These are phyloP conservation scores for Gopherus flavomarginatus DNA, from an alignment of 2,113 vertebrate species.

Conservation along the genomic window DNA sequence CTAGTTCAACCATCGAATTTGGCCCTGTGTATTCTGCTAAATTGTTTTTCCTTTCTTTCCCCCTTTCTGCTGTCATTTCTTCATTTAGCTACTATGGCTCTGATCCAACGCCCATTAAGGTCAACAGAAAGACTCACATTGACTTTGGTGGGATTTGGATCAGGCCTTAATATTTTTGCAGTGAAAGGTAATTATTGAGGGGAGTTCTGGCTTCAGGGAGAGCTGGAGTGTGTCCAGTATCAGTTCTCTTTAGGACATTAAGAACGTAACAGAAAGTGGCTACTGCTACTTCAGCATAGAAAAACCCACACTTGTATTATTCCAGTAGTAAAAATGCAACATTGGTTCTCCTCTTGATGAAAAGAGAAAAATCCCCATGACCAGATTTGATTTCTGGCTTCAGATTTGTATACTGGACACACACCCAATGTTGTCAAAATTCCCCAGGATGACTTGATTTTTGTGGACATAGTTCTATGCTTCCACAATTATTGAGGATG, in stretches of 20 bases:
- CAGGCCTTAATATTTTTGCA: neutral
- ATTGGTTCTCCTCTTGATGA: neutral
- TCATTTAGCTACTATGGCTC: slow-evolving; percentile 45
- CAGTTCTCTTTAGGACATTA: slow-evolving; percentile 13
- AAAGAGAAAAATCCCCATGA: neutral
- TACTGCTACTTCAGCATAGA: slow-evolving; percentile 26
- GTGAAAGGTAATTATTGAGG: neutral
- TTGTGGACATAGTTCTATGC: neutral
- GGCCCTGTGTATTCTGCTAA: slow-evolving; percentile 37
- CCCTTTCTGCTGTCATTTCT: neutral
- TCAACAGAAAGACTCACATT: slow-evolving; percentile 14
- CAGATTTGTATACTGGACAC: neutral
- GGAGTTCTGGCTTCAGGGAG: neutral
- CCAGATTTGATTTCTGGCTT: neutral
- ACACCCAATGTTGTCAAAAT: accelerated
- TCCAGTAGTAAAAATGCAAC: slow-evolving; percentile 4
- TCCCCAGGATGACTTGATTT: accelerated
- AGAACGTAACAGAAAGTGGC: neutral
- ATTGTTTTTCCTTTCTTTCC: slow-evolving; percentile 55
- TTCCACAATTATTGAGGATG: neutral
- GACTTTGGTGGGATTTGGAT: neutral
- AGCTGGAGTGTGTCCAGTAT: slow-evolving; percentile 47
- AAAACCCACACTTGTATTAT: neutral
- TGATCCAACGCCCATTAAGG: neutral
- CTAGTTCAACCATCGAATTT: slow-evolving; percentile 39